Evolutionary conservation across 2,797 vertebrate genomes (phyloP).

Genomic region (Manis javanica): DNA sequence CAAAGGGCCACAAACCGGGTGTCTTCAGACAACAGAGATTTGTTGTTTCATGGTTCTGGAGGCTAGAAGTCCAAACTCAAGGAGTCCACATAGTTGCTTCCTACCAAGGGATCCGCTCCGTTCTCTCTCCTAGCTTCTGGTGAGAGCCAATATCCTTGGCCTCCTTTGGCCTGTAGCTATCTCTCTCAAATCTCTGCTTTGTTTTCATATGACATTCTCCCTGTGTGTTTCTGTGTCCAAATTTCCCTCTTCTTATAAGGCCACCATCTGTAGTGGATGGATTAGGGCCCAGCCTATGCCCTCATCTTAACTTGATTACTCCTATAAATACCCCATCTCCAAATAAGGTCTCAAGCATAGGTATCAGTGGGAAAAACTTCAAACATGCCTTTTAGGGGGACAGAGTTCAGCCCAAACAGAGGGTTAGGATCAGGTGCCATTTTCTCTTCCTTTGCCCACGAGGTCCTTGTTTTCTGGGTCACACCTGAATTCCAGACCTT

Average conservation of each 20-base stretch:
- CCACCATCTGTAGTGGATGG: neutral
- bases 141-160: neutral
- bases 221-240: neutral
- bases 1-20: neutral
- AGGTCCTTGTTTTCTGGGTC: neutral
- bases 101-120: neutral
- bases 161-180: neutral
- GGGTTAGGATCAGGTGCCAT: neutral
- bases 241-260: neutral
- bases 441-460: neutral
- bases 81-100: neutral
- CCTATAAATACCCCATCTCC: neutral
- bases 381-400: neutral
- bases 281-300: neutral
- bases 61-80: neutral
- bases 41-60: neutral
- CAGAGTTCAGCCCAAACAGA: neutral
- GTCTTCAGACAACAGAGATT: neutral
- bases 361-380: neutral
- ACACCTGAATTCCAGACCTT: constrained; percentile 10
- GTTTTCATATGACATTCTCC: neutral
- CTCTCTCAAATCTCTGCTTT: neutral
- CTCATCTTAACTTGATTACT: neutral
- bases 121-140: neutral
- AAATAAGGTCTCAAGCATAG: neutral